Conservation (phyloP, 2,888 invertebrate species). For the Limenitis camilla region DNA sequence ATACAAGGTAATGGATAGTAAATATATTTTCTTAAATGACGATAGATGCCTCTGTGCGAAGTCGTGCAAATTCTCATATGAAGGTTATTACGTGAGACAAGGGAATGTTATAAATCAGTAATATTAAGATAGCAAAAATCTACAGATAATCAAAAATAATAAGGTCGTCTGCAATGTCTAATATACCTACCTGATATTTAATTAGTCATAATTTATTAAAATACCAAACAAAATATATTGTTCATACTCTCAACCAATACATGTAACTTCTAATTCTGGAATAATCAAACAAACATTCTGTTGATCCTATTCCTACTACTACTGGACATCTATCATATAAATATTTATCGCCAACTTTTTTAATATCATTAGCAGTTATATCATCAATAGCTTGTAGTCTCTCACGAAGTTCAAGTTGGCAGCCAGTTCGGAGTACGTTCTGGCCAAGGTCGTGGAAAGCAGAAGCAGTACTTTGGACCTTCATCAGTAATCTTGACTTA, state of each 20-base stretch:
- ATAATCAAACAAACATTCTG: constrained; percentile 90
- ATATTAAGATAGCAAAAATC: no score
- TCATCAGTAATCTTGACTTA: constrained; percentile 91
- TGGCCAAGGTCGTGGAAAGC: constrained; percentile 97
- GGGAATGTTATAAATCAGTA: no score
- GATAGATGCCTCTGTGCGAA: no score
- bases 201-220: no score
- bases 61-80: no score
- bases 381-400: constrained; percentile 88
- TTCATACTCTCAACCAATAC: constrained; percentile 68
- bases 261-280: constrained; percentile 77
- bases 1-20: no score
- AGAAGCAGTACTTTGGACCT: constrained; percentile 90
- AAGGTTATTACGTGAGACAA: no score
- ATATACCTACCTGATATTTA: no score
- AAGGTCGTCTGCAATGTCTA: no score
- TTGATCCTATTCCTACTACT: constrained; percentile 91
- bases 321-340: constrained; percentile 94
- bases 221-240: neutral
- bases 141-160: no score
- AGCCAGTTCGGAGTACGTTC: constrained; percentile 92
- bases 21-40: no score
- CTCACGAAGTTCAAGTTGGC: constrained; percentile 89
- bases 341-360: constrained; percentile 87
- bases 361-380: constrained; percentile 82